These are phyloP conservation scores for Amblyjoppa proteus DNA, from an alignment of 2,888 invertebrate genomes.

Conservation along the genomic window DNA sequence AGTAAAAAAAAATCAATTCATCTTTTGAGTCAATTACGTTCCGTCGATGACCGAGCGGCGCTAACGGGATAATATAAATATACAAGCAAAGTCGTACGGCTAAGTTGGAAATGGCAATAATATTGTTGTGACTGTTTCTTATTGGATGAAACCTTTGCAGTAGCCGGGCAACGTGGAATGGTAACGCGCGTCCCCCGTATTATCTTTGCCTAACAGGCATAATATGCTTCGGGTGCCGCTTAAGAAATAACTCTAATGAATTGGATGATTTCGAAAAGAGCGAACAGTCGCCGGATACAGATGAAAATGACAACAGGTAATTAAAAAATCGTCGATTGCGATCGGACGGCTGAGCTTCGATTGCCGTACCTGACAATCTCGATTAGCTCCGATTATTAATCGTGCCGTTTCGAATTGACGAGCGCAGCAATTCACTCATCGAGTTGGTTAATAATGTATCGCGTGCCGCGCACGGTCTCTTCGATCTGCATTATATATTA, in stretches of 20 bases:
- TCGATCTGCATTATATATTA: constrained; percentile 60
- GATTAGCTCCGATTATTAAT: not conserved
- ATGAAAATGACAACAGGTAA: constrained; percentile 65
- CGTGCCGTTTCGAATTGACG: not conserved
- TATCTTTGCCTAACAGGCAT: constrained; percentile 71
- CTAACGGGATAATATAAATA: constrained; percentile 45
- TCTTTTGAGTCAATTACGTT: constrained; percentile 17
- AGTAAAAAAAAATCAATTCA: not conserved
- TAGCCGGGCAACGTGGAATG: constrained; percentile 74
- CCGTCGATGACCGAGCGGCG: not conserved
- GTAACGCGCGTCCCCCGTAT: constrained; percentile 66
- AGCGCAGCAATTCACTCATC: constrained; percentile 20
- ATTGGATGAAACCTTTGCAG: constrained; percentile 81
- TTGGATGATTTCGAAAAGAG: constrained; percentile 46
- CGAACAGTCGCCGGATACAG: constrained; percentile 21
- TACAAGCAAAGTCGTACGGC: constrained; percentile 9
- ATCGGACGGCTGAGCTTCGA: not conserved
- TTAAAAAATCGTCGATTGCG: not conserved
- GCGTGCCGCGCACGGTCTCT: constrained; percentile 39
- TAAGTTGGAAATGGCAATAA: constrained; percentile 60
- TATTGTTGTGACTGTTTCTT: constrained; percentile 71
- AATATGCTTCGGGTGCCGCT: constrained; percentile 77
- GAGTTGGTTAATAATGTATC: not conserved
- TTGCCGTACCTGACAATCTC: too few relatives aligned
- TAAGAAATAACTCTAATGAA: constrained; percentile 64